Evolutionary conservation across 2,888 invertebrate species (phyloP).

Genomic region (Nemapogon koenigi): DNA sequence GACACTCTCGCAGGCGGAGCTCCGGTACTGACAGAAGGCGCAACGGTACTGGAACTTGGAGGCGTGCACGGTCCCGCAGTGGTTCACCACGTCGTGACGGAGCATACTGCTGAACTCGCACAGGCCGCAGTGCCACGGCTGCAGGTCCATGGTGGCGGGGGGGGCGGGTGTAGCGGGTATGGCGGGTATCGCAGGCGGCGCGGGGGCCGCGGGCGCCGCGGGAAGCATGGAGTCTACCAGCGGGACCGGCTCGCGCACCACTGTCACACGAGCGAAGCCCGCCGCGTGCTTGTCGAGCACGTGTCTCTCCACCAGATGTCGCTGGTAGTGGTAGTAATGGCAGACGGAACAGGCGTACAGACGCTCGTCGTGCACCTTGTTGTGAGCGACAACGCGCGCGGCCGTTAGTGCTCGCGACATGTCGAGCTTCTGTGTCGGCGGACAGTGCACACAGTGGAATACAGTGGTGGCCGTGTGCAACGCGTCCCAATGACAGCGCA

Average conservation of each 20-base stretch:
- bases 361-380: constrained; percentile 76
- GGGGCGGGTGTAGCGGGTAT: constrained; percentile 6
- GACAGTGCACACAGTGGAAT: constrained; percentile 78
- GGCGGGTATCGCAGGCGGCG: background rate
- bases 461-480: constrained; percentile 67
- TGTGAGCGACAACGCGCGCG: constrained; percentile 72
- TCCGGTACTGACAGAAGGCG: constrained; percentile 66
- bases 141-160: constrained; percentile 56
- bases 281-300: constrained; percentile 62
- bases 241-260: constrained; percentile 36
- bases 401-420: constrained; percentile 50
- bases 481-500: constrained; percentile 75
- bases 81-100: constrained; percentile 65
- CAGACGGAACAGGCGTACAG: constrained; percentile 79
- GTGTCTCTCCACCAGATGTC: constrained; percentile 71
- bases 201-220: constrained; percentile 16
- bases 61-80: constrained; percentile 66
- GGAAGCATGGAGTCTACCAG: constrained; percentile 17
- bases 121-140: constrained; percentile 74
- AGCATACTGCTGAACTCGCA: constrained; percentile 69
- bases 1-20: constrained; percentile 60
- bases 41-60: constrained; percentile 76
- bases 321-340: constrained; percentile 68
- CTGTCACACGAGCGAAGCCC: constrained; percentile 44
- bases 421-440: constrained; percentile 57